Evolutionary conservation across 2,797 vertebrate genomes (phyloP), one percentile per base, ranked within the genome.

Genomic region (Petrocephalus schoutedeni): DNA sequence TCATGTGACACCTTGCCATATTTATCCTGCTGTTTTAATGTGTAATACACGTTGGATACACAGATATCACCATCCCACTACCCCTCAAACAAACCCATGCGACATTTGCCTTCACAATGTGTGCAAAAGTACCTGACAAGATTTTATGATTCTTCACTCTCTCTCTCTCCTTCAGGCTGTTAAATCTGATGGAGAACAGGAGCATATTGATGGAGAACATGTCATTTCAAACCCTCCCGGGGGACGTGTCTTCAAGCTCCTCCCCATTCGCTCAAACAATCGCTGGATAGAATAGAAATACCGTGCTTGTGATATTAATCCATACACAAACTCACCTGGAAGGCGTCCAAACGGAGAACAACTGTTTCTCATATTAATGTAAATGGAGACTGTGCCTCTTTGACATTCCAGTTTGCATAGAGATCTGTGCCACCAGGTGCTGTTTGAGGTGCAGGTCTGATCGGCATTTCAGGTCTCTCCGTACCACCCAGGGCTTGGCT

Each of bases 71-170:
- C 36, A 45, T 77, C 71, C 7, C 71, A 41, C 2, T 19, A 41
- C 41, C 32, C 36, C 71, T 45, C 71, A 45, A n/a, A 77, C 16
- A 49, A 45, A n/a, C n/a, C 71, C 71, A 71, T 71, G 89, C 16
- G 53, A 9, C 49, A 77, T 87, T 87, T 89, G 83, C 77, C 58
- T 45, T 89, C 53, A 87, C 85, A 58, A 58, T 57, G 16, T 58
- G 6, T 85, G 54, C 56, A 36, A 21, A 85, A 57, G 23, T 53
- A 28, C 51, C 21, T 53, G n/a, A 21, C 41, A 84, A 54, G 45
- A 54, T 54, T 54, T 54, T 28, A 14, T 53, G 4, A 21, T 28
- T 53, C 51, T 54, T 23, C 28, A 23, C 51, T 23, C 45, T 16
- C n/a, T 23, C 53, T 16, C n/a, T 49, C 77, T 58, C 23, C 32